Base-by-base conservation (phyloP, 2,888 invertebrate species). In the Polyploca ridens region DNA sequence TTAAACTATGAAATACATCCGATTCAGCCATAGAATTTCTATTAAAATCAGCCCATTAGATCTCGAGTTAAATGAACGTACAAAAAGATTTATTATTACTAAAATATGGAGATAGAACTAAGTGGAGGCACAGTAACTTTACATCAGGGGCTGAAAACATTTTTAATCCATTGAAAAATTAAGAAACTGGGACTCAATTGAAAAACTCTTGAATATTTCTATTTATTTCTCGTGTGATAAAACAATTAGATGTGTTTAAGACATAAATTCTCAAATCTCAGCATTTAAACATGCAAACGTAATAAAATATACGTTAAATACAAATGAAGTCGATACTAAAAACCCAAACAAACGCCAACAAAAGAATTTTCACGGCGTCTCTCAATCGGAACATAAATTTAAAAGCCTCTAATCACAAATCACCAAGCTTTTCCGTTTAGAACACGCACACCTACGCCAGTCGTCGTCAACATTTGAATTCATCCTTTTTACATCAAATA, bases 361-460 rank as follows among this genome's bases (percentile, higher is more conserved):
- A n/a, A 46, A 46, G 78, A 79, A 75, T 78, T 76, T 74, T 72
- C 70, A 72, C 61, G 67, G 71, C 71, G 74, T 69, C 70, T 74
- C 74, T 75, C 74, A 77, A 76, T 82, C 75, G 77, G 65, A 63
- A 70, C 76, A 83, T 83, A 85, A 83, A 84, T 82, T 77, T 72
- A 71, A 65, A 62, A 70, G 68, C 68, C 75, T 75, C 75, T 78
- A 79, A 84, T 85, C 86, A 85, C 88, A 88, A 88, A 88, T 87
- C 85, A 86, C 79, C 69, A 33, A 70, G 79, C 78, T 84, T 83
- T 83, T 83, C 82, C 77, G 79, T 82, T 73, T 75, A 68, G 65
- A 74, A 72, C 85, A 84, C 85, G 84, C 85, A 83, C 78, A 72
- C 73, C n/a, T n/a, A 62, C 72, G 68, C 60, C 70, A 77, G 84